Base-by-base conservation (phyloP, 1,140 invertebrate genomes). In the Pantala flavescens region DNA sequence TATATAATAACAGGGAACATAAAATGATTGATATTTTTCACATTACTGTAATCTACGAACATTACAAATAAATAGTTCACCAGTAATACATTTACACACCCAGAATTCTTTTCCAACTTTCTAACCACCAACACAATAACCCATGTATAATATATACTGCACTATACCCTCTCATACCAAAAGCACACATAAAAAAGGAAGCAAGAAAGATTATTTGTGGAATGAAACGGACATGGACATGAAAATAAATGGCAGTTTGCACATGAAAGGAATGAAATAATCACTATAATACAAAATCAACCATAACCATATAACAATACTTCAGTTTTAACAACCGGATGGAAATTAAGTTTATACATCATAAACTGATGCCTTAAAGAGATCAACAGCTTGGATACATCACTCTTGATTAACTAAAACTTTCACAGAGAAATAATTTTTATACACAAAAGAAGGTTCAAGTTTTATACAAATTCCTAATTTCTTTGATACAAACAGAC, bases 1-100 rank as follows among this genome's bases (percentile, higher is more conserved):
- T 63, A 63, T 63, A 1, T 63, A 3, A 63, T 12, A 63, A 19
- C 49, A 19, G 49, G 49, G 49, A 63, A 21, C 16, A 63, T 19
- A 21, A 63, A 63, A 19, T 63, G 49, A 63, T 63, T 21, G 16
- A 63, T 19, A 19, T 63, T 63, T 63, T 63, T 19, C 14, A 63
- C 49, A 21, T 16, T 63, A 63, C 49, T 63, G 49, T 63, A 63
- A 19, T 21, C 49, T 63, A 63, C 49, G 14, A 63, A 63, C 12
- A 63, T 63, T 63, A 63, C 49, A 63, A 63, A 63, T 63, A 63
- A 63, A 63, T 63, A 63, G 49, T 63, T 63, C n/a, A 63, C 49
- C 49, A 63, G 49, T 63, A 12, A 63, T 19, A 63, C 49, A 63
- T 63, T 63, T 63, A 63, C 49, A 63, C 49, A 63, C 49, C n/a